Percentiles rank a stretch among this genome's conserved stretches.
These are phyloP conservation scores for Labeo calbasu DNA, from an alignment of 2,797 vertebrate genomes.

Conservation along the genomic window DNA sequence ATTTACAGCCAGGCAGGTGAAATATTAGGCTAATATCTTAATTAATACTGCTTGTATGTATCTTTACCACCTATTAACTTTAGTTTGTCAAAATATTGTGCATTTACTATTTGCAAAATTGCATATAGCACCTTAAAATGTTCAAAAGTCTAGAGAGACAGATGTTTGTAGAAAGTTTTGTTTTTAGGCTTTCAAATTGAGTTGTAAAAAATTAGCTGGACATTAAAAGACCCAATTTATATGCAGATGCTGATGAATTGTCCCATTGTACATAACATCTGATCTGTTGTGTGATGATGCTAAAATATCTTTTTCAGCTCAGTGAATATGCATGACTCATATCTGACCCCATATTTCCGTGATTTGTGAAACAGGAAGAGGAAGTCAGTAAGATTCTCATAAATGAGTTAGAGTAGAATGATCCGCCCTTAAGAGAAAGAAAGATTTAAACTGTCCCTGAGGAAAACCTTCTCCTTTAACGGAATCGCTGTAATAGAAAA, in stretches of 20 bases:
- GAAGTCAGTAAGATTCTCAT: slow-evolving; percentile 28
- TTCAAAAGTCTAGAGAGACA: too few relatives aligned
- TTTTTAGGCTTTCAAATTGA: too few relatives aligned
- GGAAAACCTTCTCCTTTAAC: slow-evolving; percentile 28
- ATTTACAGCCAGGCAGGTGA: too few relatives aligned
- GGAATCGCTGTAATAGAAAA: slow-evolving; percentile 34
- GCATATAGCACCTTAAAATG: too few relatives aligned
- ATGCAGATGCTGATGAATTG: not conserved
- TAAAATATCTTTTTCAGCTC: not conserved
- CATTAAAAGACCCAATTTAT: not conserved
- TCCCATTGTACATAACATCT: not conserved
- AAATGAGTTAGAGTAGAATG: slow-evolving; percentile 38
- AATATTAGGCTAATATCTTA: too few relatives aligned
- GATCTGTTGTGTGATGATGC: not conserved
- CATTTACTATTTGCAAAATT: too few relatives aligned
- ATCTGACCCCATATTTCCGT: slow-evolving; percentile 36
- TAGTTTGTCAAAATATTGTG: too few relatives aligned
- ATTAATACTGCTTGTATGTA: too few relatives aligned
- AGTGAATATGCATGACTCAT: slow-evolving; percentile 24
- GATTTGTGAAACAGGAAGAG: slow-evolving; percentile 48
- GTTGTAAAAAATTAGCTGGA: not conserved
- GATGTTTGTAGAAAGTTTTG: too few relatives aligned
- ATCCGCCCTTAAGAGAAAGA: slow-evolving; percentile 19
- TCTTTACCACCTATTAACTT: too few relatives aligned
- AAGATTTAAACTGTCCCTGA: slow-evolving; percentile 33